Base-by-base conservation (phyloP, 2,888 invertebrate species). In the Tachina lurida region DNA sequence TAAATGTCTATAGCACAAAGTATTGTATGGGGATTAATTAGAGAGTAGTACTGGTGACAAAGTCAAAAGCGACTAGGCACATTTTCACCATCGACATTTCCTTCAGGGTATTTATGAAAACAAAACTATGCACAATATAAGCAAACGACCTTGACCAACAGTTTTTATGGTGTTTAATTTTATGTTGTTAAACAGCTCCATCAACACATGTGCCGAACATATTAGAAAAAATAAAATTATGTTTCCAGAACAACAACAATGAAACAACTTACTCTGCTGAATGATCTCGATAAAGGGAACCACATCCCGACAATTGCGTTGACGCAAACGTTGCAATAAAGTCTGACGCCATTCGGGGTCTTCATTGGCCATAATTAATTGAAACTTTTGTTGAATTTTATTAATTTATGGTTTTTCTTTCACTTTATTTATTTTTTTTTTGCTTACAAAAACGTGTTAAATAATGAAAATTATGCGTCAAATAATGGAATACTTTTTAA, bases 251-350 rank as follows among this genome's bases (percentile, higher is more conserved):
- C 17, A 67, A 41, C 5, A 52, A 52, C 12, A 9, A 60, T 22
- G 67, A 13, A 31, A 58, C 1, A n/a, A 94, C 96, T 95, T 95
- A 97, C 97, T 97, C 93, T 96, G 95, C 88, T 94, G 93, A 89
- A 97, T 96, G 87, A 97, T 94, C 90, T 97, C 97, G 89, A 95
- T 95, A 92, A 96, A 97, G 89, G 84, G 94, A 54, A 70, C 93
- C 31, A 95, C 95, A 93, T 97, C 96, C 86, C 94, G 94, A 92
- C 94, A 95, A 93, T 97, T 97, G 90, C 97, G 94, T 85, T 95
- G 94, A 84, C 95, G 95, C 85, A 97, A 92, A 90, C 96, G 95
- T 89, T 93, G 93, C 89, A 97, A 93, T 90, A 97, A 95, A 90
- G 93, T 94, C 89, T 94, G 95, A 91, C 96, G 95, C 96, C 97